Percentiles rank a stretch among this genome's conserved stretches.
These are phyloP conservation scores for Boleophthalmus pectinirostris DNA, from an alignment of 2,113 vertebrate species.

Conservation along the genomic window DNA sequence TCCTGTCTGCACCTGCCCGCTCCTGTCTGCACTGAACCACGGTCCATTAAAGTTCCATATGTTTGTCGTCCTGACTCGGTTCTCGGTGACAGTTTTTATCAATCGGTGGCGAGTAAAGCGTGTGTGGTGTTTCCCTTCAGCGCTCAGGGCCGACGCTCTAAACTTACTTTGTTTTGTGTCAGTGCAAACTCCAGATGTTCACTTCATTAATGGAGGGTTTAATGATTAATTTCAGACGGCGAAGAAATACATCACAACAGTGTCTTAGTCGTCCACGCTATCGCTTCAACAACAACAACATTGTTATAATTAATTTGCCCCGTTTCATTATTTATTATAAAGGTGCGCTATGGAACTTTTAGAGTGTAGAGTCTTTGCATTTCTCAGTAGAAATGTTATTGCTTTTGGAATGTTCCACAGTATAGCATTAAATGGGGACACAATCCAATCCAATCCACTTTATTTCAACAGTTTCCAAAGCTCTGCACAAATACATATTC, in stretches of 20 bases:
- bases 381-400: neutral
- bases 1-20: neutral
- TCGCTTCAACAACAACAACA: neutral
- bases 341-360: neutral
- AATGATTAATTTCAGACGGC: neutral
- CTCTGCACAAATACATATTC: no score
- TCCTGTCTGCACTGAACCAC: neutral
- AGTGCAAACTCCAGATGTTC: neutral
- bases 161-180: conserved; percentile 3
- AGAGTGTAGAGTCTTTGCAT: neutral
- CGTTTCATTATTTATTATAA: neutral
- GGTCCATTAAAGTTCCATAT: neutral
- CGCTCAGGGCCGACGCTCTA: neutral
- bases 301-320: neutral
- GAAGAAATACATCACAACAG: neutral
- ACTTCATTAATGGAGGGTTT: conserved; percentile 1
- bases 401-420: no score
- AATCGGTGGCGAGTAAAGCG: neutral
- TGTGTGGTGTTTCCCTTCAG: neutral
- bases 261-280: neutral
- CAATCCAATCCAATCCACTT: no score
- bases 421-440: no score
- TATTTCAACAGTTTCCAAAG: no score
- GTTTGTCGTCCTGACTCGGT: neutral
- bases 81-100: conserved; percentile 6